Evolutionary conservation across 2,113 vertebrate genomes (phyloP).

Genomic region (Pan paniscus): DNA sequence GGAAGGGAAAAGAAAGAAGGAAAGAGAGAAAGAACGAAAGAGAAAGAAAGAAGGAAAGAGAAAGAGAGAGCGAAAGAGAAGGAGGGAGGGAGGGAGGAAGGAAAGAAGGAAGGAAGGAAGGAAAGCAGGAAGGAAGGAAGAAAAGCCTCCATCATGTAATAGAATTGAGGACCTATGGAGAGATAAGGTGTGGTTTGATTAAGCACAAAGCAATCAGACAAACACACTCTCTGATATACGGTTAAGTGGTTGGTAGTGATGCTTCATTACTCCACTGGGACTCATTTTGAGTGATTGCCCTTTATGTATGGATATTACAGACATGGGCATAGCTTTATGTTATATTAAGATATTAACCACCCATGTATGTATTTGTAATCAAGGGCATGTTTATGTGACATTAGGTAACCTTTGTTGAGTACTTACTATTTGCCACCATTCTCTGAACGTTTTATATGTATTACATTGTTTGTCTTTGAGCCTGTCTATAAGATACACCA

Average conservation of each 20-base stretch:
- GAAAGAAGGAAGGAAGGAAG: too few species aligned
- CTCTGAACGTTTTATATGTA: background rate
- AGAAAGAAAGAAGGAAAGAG: too few species aligned
- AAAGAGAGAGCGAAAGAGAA: too few species aligned
- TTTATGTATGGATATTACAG: background rate
- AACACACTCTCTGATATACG: accelerated
- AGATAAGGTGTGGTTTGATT: background rate
- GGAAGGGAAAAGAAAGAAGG: too few species aligned
- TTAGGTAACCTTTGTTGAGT: background rate
- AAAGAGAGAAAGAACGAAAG: too few species aligned
- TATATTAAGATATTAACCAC: background rate
- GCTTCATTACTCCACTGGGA: background rate
- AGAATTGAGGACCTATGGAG: accelerated
- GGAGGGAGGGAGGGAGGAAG: too few species aligned
- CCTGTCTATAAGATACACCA: background rate
- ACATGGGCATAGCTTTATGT: background rate
- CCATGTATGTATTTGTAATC: background rate
- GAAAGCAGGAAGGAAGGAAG: too few species aligned
- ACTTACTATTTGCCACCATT: background rate
- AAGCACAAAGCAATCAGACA: background rate
- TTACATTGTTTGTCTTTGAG: background rate
- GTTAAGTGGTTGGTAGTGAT: background rate
- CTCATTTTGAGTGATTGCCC: background rate
- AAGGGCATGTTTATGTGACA: background rate
- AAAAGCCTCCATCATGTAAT: background rate